Conservation (phyloP, 2,797 vertebrate genomes). For the Echiichthys vipera region DNA sequence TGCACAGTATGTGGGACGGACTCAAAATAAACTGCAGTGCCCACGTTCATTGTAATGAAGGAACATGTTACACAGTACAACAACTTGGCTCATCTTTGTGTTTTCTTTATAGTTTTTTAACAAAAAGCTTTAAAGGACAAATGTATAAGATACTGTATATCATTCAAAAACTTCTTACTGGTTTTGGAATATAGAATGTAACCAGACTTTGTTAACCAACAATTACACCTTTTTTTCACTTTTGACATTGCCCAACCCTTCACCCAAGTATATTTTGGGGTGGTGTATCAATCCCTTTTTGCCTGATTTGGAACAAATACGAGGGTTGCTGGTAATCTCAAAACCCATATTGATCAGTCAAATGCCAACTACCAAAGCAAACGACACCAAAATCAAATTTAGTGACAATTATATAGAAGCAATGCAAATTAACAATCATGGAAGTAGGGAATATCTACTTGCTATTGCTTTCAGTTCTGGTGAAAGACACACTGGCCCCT, state of each 20-base stretch:
- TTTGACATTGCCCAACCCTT: no score
- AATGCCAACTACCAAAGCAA: slow-evolving; percentile 78
- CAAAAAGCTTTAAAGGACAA: slow-evolving; percentile 3
- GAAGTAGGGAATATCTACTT: slow-evolving; percentile 35
- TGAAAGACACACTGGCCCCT: slow-evolving; percentile 23
- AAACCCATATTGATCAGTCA: slow-evolving; percentile 73
- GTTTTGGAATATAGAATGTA: neutral
- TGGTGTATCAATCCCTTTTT: slow-evolving; percentile 19
- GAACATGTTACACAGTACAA: neutral
- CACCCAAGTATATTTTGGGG: neutral
- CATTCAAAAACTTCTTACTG: neutral
- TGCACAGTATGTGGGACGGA: neutral
- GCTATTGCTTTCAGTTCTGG: slow-evolving; percentile 28
- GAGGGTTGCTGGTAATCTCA: slow-evolving; percentile 54
- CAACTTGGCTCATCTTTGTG: neutral
- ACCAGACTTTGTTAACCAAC: neutral
- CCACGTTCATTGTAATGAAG: slow-evolving; percentile 8
- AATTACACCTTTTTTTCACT: neutral
- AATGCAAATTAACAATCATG: slow-evolving; percentile 58
- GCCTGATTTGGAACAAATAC: slow-evolving; percentile 43
- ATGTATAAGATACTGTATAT: no score
- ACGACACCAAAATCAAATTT: slow-evolving; percentile 70
- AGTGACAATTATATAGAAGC: slow-evolving; percentile 66
- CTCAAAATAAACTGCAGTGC: slow-evolving; percentile 4
- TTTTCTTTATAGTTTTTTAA: slow-evolving; percentile 9